Evolutionary conservation across 2,888 invertebrate species (phyloP), one percentile per base, ranked within the genome.

Genomic region (Diadromus collaris): DNA sequence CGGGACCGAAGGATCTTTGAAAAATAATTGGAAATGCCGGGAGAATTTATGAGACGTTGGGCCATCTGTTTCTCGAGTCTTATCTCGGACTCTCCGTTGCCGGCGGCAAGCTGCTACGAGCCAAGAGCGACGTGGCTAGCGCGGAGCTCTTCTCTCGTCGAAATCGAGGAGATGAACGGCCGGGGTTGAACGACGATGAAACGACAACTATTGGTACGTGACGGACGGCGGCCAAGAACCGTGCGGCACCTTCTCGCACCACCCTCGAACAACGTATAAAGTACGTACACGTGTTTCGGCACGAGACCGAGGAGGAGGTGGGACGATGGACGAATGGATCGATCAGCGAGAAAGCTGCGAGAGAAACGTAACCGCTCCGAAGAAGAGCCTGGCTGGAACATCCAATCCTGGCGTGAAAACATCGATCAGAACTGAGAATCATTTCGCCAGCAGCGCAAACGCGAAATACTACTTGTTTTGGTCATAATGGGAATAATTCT

Each of bases 121-220:
- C 19, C 38, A 51, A 27, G 56, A 71, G 70, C 70, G 67, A 70
- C 46, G 54, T 74, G 24, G 64, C 38, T 58, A 67, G 46, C 65
- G 72, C 44, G 79, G 58, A 67, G 44, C 41, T 69, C 58, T 70
- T 65, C 60, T 54, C 69, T 61, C 54, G 73, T 56, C 68, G 54
- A 65, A 54, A 48, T 44, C 5, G 29, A 38, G 60, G 56, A 58
- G 44, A 29, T 38, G 56, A 61, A 65, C 58, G 69, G 9, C 44
- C 54, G 4, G 29, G 51, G 64, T 34, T 69, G 63, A 54, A 69
- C 64, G 63, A 41, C 61, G 74, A 73, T 65, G 76, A 71, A 77
- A 67, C 61, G 70, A 63, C 65, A 61, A 67, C 77, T 48, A 76
- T 77, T 74, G 79, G 74, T 61, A 77, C 80, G 80, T 80, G 80